Base-by-base conservation (phyloP, 2,113 vertebrate species). In the Atrichornis clamosus region DNA sequence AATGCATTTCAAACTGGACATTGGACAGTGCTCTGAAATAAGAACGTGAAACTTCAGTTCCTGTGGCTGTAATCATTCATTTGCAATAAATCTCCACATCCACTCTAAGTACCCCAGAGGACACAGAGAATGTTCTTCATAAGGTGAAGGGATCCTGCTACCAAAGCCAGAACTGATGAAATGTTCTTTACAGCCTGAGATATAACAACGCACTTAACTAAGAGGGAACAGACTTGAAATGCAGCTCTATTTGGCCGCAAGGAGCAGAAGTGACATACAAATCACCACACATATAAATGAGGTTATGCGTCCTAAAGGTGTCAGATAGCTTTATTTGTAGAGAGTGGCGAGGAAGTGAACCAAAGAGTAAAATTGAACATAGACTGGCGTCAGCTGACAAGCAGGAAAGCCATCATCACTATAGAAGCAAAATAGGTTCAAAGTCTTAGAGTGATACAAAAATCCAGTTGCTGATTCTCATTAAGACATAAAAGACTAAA, bases 71-170 rank as follows among this genome's bases (percentile, higher is more conserved):
- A 47, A 78, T 56, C 7, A 42, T n/a, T 27, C 30, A 49, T 39
- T 73, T 73, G 60, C 42, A 58, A 42, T 7, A 1, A 18, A 63
- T 39, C n/a, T 77, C 49, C 44, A 73, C 13, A 79, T 46, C 7
- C 52, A 70, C 2, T n/a, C 12, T 32, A 44, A 4, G 4, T 41
- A 75, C 1, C 11, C 56, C 0, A 0, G 22, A 79, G 56, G 19
- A 70, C 19, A 46, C 5, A 42, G 13, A 62, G 16, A 23, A 70
- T 5, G 5, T 39, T 58, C 24, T 53, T 94, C 52, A 59, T 64
- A 77, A 47, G 27, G n/a, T 59, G 35, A 75, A 74, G 50, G 33
- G 35, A 87, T 60, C 24, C 32, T 44, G n/a, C 44, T 74, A 83
- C 20, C 26, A 74, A 76, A 75, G 44, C 15, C 60, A 49, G 50